These are phyloP conservation scores for Lagorchestes hirsutus DNA, from an alignment of 2,797 vertebrate genomes.

Conservation along the genomic window DNA sequence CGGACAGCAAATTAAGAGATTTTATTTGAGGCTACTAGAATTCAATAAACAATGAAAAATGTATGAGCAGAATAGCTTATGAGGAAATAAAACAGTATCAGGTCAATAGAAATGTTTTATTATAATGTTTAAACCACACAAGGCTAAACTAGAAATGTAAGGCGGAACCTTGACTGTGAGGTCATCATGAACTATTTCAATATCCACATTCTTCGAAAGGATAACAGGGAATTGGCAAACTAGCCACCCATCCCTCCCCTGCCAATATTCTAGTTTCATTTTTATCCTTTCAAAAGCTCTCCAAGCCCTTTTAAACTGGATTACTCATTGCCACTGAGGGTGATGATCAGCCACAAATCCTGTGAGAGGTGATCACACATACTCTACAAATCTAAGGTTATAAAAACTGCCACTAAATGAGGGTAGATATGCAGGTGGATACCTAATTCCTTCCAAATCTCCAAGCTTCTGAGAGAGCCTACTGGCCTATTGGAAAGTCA, in stretches of 20 bases:
- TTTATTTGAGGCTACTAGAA: not conserved
- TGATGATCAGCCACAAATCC: not conserved
- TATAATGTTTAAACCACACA: not conserved
- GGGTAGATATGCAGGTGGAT: not conserved
- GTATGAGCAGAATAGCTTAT: not conserved
- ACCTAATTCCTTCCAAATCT: not conserved
- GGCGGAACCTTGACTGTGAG: not conserved
- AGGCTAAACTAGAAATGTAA: not conserved
- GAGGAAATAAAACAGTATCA: not conserved
- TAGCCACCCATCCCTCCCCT: not conserved
- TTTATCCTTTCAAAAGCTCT: not conserved
- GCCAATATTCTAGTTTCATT: not conserved
- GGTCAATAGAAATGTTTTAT: not conserved
- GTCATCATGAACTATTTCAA: not conserved
- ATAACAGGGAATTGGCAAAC: not conserved
- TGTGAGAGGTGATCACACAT: not conserved
- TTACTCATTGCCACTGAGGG: not conserved
- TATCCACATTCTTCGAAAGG: not conserved
- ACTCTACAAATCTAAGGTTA: not conserved
- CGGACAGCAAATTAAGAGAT: constrained; percentile 31
- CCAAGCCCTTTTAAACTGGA: not conserved
- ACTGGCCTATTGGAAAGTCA: not conserved
- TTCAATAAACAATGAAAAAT: constrained; percentile 12
- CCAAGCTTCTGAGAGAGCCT: not conserved
- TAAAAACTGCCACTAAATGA: not conserved